phyloP scores from a whole-genome alignment of 2,797 vertebrate species.

The Etheostoma nigrum region DNA sequence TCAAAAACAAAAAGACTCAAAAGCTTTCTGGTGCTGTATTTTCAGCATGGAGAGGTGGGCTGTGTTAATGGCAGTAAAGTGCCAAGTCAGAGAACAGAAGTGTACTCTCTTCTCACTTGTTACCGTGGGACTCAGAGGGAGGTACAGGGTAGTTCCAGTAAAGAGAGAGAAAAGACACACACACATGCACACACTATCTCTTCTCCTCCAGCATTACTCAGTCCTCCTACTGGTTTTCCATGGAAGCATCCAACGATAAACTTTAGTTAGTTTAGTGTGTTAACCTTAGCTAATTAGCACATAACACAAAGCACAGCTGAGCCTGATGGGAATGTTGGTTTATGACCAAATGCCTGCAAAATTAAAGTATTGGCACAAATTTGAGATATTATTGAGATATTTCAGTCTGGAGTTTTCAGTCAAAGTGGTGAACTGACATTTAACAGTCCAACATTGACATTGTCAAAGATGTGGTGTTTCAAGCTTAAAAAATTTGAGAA shows the following conservation, averaged over 20 bases:
- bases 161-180: slow-evolving; percentile 30
- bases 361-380: too few relatives aligned
- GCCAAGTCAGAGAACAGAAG: slow-evolving; percentile 64
- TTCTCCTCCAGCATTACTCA: slow-evolving; percentile 63
- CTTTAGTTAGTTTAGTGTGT: slow-evolving; percentile 22
- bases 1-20: slow-evolving; percentile 45
- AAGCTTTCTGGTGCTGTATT: slow-evolving; percentile 74
- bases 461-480: not conserved
- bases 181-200: not conserved
- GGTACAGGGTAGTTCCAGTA: slow-evolving; percentile 58
- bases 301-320: too few relatives aligned
- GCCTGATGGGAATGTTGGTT: too few relatives aligned
- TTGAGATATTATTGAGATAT: not conserved
- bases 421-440: not conserved
- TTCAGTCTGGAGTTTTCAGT: slow-evolving; percentile 5
- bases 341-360: too few relatives aligned
- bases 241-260: slow-evolving; percentile 66
- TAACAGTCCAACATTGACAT: not conserved
- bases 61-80: slow-evolving; percentile 74
- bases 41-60: slow-evolving; percentile 50
- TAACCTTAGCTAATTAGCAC: not conserved
- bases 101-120: slow-evolving; percentile 64
- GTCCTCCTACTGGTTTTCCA: slow-evolving; percentile 72
- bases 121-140: slow-evolving; percentile 52
- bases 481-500: not conserved